Evolutionary conservation across 2,113 vertebrate genomes (phyloP), one percentile per base, ranked within the genome.

Genomic region (Xenopus borealis): DNA sequence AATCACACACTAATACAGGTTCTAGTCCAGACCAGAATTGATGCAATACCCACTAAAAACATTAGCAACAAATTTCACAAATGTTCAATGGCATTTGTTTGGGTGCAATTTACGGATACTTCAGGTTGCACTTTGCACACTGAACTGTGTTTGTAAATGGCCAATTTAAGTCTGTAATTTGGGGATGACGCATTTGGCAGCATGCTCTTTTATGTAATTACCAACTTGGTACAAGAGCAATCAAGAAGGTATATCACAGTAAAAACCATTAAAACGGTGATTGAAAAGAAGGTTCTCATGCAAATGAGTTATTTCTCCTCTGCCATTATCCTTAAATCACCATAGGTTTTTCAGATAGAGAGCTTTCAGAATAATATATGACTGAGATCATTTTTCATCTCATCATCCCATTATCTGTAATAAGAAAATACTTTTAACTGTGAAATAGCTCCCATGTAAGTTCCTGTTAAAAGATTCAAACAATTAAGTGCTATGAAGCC

Each of bases 401-500:
- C 86, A 88, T 91, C 89, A 88, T 86, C 80, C 83, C 81, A 89
- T 91, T 91, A 91, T 74, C 81, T 66, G 0, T 88, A 89, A 91
- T 85, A 84, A 90, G 81, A 88, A 91, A 90, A 86, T 86, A 89
- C 81, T 86, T 86, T 83, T 83, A 86, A 88, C 88, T 82, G 81
- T 72, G 84, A 88, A 80, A 87, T 86, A 84, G 82, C 79, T 85
- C 81, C 86, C 87, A 78, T 84, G 79, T 81, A 82, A 89, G 83
- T 88, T 85, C 71, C 79, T 47, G 50, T 78, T 81, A 85, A 87
- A 83, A 53, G 81, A 79, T 84, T 40, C 33, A 40, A 40, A 6
- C 33, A 40, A 40, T 40, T 6, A 40, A 40, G 33, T 40, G 8
- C 33, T 40, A 40, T 40, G 33, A 40, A 40, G 33, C 33, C 33